These are phyloP conservation scores for Parauchenoglanis ngamensis DNA, from an alignment of 2,797 vertebrate species.

Conservation along the genomic window DNA sequence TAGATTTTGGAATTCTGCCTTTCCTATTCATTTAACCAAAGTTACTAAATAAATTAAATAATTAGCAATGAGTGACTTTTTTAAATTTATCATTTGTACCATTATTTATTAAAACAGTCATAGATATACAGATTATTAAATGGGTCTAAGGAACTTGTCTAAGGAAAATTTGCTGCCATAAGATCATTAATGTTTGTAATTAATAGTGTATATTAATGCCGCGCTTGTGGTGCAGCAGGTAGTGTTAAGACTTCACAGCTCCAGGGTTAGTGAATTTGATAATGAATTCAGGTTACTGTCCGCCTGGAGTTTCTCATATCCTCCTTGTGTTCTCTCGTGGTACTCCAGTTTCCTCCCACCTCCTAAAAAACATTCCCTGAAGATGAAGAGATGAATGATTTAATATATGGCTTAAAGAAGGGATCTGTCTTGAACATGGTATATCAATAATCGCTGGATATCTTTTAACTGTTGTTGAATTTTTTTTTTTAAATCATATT, in stretches of 20 bases:
- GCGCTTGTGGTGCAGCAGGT: background rate
- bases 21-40: background rate
- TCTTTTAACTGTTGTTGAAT: background rate
- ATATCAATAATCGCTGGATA: background rate
- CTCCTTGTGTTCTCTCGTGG: background rate
- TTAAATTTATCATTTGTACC: background rate
- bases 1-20: background rate
- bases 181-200: background rate
- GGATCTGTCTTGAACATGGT: background rate
- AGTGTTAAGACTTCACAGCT: background rate
- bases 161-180: background rate
- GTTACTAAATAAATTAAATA: background rate
- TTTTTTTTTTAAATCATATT: background rate
- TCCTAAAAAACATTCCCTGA: background rate
- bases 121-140: background rate
- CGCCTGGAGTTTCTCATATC: too few species aligned
- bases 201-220: too few species aligned
- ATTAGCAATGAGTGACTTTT: background rate
- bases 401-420: background rate
- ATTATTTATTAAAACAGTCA: background rate
- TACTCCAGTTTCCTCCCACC: background rate
- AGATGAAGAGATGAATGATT: background rate
- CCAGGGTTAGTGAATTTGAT: background rate
- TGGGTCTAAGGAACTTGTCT: background rate
- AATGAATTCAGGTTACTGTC: background rate